Evolutionary conservation across 2,797 vertebrate genomes (phyloP).

Genomic region (Prunella strophiata): DNA sequence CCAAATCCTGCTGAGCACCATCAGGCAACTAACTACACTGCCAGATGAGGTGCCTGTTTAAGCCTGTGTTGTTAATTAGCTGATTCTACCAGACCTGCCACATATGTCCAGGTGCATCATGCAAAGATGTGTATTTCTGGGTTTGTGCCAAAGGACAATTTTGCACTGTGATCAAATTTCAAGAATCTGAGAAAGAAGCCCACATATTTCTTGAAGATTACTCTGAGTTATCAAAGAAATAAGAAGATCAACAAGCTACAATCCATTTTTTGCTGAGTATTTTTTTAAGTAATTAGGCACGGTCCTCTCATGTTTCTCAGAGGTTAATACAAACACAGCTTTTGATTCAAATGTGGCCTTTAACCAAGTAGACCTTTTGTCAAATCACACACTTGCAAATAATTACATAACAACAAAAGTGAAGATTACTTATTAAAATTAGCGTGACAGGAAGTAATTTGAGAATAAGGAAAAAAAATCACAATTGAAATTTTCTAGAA

Average conservation of each 20-base stretch:
- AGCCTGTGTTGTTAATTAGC: slow-evolving; percentile 89
- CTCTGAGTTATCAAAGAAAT: slow-evolving; percentile 81
- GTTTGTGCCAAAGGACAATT: slow-evolving; percentile 82
- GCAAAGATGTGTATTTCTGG: slow-evolving; percentile 81
- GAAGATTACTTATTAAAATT: slow-evolving; percentile 65
- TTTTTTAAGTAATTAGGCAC: slow-evolving; percentile 78
- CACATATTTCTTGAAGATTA: slow-evolving; percentile 79
- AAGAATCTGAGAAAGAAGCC: slow-evolving; percentile 77
- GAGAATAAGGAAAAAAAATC: slow-evolving; percentile 46
- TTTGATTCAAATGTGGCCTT: slow-evolving; percentile 73
- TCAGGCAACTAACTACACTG: slow-evolving; percentile 86
- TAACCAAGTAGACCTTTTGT: slow-evolving; percentile 66
- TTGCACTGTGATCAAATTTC: slow-evolving; percentile 80
- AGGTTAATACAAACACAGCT: slow-evolving; percentile 73
- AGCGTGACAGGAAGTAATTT: slow-evolving; percentile 53
- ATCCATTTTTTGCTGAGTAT: slow-evolving; percentile 73
- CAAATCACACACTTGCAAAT: slow-evolving; percentile 74
- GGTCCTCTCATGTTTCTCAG: slow-evolving; percentile 77
- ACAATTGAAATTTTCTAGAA: slow-evolving; percentile 4
- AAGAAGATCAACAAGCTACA: slow-evolving; percentile 77
- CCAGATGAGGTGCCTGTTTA: slow-evolving; percentile 90
- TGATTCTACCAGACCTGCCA: slow-evolving; percentile 85
- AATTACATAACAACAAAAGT: slow-evolving; percentile 68
- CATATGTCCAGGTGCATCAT: slow-evolving; percentile 86
- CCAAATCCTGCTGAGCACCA: slow-evolving; percentile 85